Evolutionary conservation across 2,113 vertebrate genomes (phyloP).

Genomic region (Paracanthobrama guichenoti): DNA sequence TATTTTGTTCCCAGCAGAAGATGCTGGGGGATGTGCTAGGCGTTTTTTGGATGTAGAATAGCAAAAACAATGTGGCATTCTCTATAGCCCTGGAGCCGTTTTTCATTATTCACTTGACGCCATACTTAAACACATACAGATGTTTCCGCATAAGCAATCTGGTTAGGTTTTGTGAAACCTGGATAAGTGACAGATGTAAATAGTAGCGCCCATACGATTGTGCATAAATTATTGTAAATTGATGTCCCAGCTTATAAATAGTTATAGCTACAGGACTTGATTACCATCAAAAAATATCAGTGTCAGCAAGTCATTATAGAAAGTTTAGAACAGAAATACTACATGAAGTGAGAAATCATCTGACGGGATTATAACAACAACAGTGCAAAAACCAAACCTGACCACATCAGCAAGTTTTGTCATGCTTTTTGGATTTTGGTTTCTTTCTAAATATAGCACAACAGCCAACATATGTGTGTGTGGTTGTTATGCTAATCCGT

Average conservation of each 20-base stretch:
- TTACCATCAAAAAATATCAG: not conserved
- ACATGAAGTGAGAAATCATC: not conserved
- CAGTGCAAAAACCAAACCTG: conserved; percentile 19
- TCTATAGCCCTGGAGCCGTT: conserved; percentile 65
- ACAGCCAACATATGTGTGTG: not conserved
- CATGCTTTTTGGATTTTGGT: conserved; percentile 44
- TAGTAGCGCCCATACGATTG: conserved; percentile 61
- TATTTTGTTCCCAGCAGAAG: conserved; percentile 38
- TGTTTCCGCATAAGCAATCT: conserved; percentile 65
- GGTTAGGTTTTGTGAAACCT: conserved; percentile 52
- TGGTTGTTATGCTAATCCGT: conserved; percentile 26
- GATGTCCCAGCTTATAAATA: conserved; percentile 5
- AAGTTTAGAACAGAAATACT: conserved; percentile 12
- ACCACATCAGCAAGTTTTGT: conserved; percentile 34
- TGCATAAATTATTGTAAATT: conserved; percentile 52
- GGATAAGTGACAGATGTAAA: conserved; percentile 57
- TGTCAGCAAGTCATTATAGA: not conserved
- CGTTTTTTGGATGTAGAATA: conserved; percentile 54
- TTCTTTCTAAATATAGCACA: conserved; percentile 39
- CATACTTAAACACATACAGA: conserved; percentile 75
- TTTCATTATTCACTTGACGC: conserved; percentile 76
- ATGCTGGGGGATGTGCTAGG: conserved; percentile 47
- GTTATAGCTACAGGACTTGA: not conserved
- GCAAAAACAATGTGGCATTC: conserved; percentile 70
- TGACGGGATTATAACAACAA: conserved; percentile 20